Conservation (phyloP, 2,113 vertebrate species). For the Sinocyclocheilus rhinocerous region DNA sequence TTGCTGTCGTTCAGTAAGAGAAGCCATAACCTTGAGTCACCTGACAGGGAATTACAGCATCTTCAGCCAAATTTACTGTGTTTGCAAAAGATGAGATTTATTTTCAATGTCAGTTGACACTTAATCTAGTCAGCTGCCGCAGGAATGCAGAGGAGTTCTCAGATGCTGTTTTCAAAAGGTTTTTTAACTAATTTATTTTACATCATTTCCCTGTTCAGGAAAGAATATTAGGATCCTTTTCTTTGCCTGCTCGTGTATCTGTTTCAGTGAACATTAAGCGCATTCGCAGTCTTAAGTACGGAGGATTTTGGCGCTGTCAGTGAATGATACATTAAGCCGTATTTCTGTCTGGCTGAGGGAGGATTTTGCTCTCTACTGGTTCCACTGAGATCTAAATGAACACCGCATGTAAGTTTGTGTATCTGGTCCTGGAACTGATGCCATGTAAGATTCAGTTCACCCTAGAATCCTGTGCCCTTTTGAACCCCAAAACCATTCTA, state of each 20-base stretch:
- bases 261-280: background rate
- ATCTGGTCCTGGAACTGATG: background rate
- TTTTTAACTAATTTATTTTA: constrained; percentile 20
- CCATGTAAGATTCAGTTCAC: background rate
- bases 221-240: background rate
- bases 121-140: constrained; percentile 61
- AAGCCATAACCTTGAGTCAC: constrained; percentile 34
- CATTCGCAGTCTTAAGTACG: background rate
- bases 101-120: constrained; percentile 60
- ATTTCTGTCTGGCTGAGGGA: constrained; percentile 13
- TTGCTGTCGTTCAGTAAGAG: background rate
- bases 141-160: constrained; percentile 50
- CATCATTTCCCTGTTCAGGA: background rate
- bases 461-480: background rate
- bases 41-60: constrained; percentile 5
- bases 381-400: background rate
- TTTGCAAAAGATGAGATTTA: constrained; percentile 60
- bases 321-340: background rate
- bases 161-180: constrained; percentile 15
- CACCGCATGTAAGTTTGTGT: background rate
- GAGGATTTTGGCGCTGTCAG: constrained; percentile 23
- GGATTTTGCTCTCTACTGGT: constrained; percentile 10
- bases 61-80: constrained; percentile 22
- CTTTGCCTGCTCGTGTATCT: background rate
- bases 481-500: background rate